Base-by-base conservation (phyloP, 2,888 invertebrate genomes). In the Phortica okadai region DNA sequence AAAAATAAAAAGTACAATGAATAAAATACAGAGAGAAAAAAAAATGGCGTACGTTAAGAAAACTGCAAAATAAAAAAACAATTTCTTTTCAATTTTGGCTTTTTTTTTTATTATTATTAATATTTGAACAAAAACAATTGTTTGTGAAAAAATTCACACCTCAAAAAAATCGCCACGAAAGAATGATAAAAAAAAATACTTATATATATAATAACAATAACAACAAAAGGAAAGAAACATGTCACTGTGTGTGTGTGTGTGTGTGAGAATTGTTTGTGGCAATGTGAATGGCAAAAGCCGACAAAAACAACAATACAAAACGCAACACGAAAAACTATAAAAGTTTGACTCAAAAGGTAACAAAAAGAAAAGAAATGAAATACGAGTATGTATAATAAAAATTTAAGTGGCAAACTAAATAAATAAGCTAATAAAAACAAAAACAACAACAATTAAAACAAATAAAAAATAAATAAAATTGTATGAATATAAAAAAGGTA, bases 351-450 rank as follows among this genome's bases (percentile, higher is more conserved):
- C 33, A 69, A 44, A 33, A 73, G 21, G 73, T 69, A 70, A 73
- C 75, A 45, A 54, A 56, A 73, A 73, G 16, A 33, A 25, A 67
- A 84, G 73, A 86, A 80, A 74, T 77, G 84, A 80, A 84, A 87
- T 84, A n/a, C n/a, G n/a, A n/a, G n/a, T n/a, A 86, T 85, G 83
- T 83, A 80, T 82, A 78, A 84, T 84, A 76, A 76, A 79, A 80
- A 82, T 33, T 1, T 33, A 33, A 33, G 33, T 33, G 33, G 33
- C 33, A 33, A 33, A 33, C 33, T 33, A 33, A 33, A 33, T 33
- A 33, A n/a, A 70, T 4, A 70, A 44, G 11, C 62, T 21, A 66
- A 25, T 33, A 6, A 33, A 66, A 33, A 33, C 66, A 14, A 25
- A 10, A 44, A 41, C 16, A 14, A 25, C n/a, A 66, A 66, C 11